Conservation (phyloP, 2,888 invertebrate species). For the Drosophila infuscata region DNA sequence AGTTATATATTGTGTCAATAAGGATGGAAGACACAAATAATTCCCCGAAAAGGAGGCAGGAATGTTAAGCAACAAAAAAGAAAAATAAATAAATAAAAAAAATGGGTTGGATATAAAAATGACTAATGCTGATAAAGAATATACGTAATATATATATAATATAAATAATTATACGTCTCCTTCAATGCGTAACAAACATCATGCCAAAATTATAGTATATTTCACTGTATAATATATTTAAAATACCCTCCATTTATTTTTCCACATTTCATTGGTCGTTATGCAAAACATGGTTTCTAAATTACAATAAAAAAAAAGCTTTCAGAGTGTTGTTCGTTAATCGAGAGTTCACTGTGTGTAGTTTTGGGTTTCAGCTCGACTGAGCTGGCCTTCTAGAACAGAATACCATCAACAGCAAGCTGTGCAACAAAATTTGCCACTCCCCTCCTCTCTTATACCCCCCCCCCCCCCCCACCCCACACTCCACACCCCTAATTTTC, state of each 20-base stretch:
- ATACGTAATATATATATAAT: neutral
- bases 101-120: neutral
- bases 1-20: neutral
- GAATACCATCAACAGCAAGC: slow-evolving; percentile 28
- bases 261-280: neutral
- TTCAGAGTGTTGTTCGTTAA: neutral
- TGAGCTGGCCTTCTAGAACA: slow-evolving; percentile 31
- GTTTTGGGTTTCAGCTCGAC: slow-evolving; percentile 48
- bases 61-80: no score
- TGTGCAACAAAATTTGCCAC: slow-evolving; percentile 1
- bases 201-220: no score
- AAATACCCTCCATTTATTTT: neutral
- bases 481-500: neutral
- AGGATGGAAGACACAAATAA: neutral
- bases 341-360: slow-evolving; percentile 17
- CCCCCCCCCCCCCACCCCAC: no score
- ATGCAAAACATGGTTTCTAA: neutral
- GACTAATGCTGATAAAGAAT: neutral
- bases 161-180: no score
- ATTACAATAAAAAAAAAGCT: neutral
- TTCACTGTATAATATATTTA: neutral
- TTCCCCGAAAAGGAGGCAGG: neutral
- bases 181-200: no score
- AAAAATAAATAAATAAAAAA: neutral
- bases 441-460: neutral